Conservation (phyloP, 1,140 invertebrate species). For the Drosophila azteca region DNA sequence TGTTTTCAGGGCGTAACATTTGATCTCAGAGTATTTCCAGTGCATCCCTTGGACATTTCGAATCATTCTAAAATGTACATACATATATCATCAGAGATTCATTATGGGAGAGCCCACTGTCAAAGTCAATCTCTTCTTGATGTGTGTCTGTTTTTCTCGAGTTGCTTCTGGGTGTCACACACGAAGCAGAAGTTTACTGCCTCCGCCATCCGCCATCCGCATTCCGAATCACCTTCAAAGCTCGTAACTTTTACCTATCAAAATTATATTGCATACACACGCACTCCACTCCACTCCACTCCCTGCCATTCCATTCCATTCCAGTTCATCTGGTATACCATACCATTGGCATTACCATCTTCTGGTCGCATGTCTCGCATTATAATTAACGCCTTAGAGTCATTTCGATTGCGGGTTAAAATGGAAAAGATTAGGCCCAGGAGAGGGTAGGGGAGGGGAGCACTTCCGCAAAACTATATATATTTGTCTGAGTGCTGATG, state of each 20-base stretch:
- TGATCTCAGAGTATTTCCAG: too few species aligned
- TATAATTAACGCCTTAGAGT: slow-evolving; percentile 71
- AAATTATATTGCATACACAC: slow-evolving; percentile 27
- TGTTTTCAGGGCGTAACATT: too few species aligned
- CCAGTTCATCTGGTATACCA: neutral
- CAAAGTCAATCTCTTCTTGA: too few species aligned
- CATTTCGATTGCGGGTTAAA: slow-evolving; percentile 29
- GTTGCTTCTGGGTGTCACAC: too few species aligned
- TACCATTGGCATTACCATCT: neutral
- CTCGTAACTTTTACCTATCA: slow-evolving; percentile 14
- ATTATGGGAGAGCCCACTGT: too few species aligned
- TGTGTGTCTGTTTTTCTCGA: too few species aligned
- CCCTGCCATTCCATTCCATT: too few species aligned
- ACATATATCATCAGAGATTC: too few species aligned
- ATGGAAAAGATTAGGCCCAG: slow-evolving; percentile 27
- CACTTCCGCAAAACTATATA: slow-evolving; percentile 17
- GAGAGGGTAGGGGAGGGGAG: too few species aligned
- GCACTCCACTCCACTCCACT: slow-evolving; percentile 5
- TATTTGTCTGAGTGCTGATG: slow-evolving; percentile 18
- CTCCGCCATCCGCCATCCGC: neutral
- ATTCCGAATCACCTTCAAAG: neutral
- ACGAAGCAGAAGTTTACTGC: neutral
- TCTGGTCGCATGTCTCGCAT: slow-evolving; percentile 28
- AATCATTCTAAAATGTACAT: too few species aligned
- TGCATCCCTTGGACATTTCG: too few species aligned